Evolutionary conservation across 2,888 invertebrate species (phyloP).

Genomic region (Eupithecia dodoneata): DNA sequence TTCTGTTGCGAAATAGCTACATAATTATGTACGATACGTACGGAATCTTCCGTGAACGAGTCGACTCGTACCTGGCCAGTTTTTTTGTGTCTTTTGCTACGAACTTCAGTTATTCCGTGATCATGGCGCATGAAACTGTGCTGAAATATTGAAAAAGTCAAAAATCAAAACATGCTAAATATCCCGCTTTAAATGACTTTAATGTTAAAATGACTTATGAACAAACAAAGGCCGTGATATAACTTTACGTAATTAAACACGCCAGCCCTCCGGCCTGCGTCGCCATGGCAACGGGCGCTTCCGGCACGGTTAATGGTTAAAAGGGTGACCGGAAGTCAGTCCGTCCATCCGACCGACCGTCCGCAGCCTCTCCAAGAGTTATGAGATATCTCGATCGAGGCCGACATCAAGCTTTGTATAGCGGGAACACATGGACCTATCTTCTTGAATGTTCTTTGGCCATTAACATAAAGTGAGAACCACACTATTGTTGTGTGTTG

Average conservation of each 20-base stretch:
- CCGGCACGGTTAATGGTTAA: slow-evolving; percentile 33
- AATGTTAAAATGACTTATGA: no score
- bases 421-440: not conserved
- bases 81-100: no score
- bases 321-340: slow-evolving; percentile 33
- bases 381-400: not conserved
- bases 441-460: not conserved
- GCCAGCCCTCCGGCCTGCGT: slow-evolving; percentile 11
- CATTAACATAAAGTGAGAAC: not conserved
- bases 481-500: not conserved
- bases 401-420: not conserved
- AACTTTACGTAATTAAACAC: not conserved
- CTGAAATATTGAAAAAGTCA: no score
- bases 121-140: no score
- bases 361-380: not conserved
- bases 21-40: no score
- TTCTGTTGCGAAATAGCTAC: no score
- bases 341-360: not conserved
- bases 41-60: no score
- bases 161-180: no score
- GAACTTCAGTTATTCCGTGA: no score
- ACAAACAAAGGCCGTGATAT: not conserved
- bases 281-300: slow-evolving; percentile 28
- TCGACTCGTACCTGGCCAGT: no score
- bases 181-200: no score